Evolutionary conservation across 2,797 vertebrate species (phyloP), one percentile per base, ranked within the genome.

Genomic region (Brachyalestes nurse): DNA sequence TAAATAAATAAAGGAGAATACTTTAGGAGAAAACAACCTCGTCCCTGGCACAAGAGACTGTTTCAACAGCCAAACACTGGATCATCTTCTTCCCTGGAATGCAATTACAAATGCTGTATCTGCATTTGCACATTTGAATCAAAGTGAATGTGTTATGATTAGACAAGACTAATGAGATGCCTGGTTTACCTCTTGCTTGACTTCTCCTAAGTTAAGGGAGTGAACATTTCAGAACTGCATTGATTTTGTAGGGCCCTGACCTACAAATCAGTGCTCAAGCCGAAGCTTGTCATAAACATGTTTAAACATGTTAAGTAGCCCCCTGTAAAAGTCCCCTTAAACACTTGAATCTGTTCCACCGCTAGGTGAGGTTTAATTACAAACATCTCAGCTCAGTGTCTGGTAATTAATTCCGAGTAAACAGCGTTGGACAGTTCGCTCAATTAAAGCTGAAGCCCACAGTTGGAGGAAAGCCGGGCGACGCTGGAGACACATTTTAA

Each of bases 131-230:
- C 69, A 65, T 82, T 76, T 72, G 73, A 82, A 82, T 82, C 80
- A 82, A 82, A 85, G 70, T 82, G 77, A 82, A 85, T 82, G 69
- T 79, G 73, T 82, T 82, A 85, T 66, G 28, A 83, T 79, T 58
- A 73, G 28, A 73, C 51, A 28, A 61, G 25, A 60, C 77, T 85
- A 79, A 82, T 82, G 82, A 73, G 70, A 73, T 77, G 69, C 70
- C 66, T 64, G 55, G 34, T 45, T 42, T 73, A 40, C 34, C 38
- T 69, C 72, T 57, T 75, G 82, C 78, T 74, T 49, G 69, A 74
- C 79, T 67, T 55, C 72, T 72, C 47, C 21, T 28, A 13, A 28
- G 2, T 34, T 49, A 12, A 25, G 60, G 21, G 66, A 57, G 19
- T 47, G 38, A 38, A 61, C 45, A 21, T 66, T 47, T 66, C 62